Percentiles rank a stretch among this genome's conserved stretches.
These are phyloP conservation scores for Zosterops japonicus DNA, from an alignment of 2,113 vertebrate species.

Conservation along the genomic window DNA sequence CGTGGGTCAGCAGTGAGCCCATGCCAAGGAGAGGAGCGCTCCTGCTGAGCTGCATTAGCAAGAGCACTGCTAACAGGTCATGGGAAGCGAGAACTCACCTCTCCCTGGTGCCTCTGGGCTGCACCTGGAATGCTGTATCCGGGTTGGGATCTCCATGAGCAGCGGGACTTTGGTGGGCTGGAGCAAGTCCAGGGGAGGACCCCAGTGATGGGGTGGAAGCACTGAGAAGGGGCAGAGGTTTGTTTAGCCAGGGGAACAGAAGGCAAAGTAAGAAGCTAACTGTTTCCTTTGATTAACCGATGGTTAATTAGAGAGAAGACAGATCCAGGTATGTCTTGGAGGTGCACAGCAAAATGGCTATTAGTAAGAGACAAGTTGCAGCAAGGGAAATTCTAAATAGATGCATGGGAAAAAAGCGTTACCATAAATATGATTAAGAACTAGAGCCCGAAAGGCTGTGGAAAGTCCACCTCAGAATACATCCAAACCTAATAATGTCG, in stretches of 20 bases:
- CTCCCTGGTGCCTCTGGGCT: background rate
- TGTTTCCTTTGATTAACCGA: background rate
- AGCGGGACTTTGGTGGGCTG: background rate
- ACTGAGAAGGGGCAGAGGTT: background rate
- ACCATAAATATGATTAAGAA: background rate
- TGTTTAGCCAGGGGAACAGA: background rate
- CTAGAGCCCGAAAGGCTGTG: background rate
- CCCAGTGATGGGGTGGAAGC: background rate
- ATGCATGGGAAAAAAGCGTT: background rate
- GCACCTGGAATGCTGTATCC: background rate
- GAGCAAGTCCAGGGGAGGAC: background rate
- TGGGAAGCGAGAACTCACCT: background rate
- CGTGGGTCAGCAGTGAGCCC: background rate
- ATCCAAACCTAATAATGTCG: background rate
- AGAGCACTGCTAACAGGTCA: background rate
- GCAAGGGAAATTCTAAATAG: background rate
- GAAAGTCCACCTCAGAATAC: background rate
- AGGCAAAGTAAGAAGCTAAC: background rate
- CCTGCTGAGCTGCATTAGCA: background rate
- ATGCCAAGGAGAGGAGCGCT: rapidly evolving
- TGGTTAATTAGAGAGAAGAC: background rate
- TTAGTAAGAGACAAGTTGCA: background rate
- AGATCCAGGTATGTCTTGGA: background rate
- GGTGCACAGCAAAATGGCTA: background rate
- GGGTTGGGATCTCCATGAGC: background rate